Evolutionary conservation across 1,140 invertebrate genomes (phyloP), one percentile per base, ranked within the genome.

Genomic region (Calosoma granatense): DNA sequence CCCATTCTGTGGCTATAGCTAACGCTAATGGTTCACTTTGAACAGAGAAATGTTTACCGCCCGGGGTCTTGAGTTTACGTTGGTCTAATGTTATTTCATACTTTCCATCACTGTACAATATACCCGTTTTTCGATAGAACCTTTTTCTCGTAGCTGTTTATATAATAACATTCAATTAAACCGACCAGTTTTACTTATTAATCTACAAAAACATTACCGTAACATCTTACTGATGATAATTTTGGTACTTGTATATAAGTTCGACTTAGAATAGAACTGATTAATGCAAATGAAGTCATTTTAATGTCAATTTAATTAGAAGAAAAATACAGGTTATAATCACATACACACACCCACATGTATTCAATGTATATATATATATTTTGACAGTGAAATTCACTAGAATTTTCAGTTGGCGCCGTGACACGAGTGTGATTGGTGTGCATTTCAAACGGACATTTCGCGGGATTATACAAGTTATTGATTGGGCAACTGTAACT

Each of bases 1-100:
- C 83, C 90, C 94, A 98, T 80, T 98, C 94, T 51, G 86, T 81
- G 2, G 92, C 91, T 36, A 98, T 81, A 14, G 90, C 92, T 56
- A 95, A 75, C 14, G 94, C 94, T 26, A 98, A 72, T n/a, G 85
- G 81, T 75, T 97, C 90, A 72, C 81, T 93, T 21, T 84, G 78
- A 0, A 96, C 83, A 64, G 80, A 76, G 63, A 96, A 86, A 12
- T 86, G 65, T 56, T 81, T 78, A 2, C 91, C 92, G 65, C 81
- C 80, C 0, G 92, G 93, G 22, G 94, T 96, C 75, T 93, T 93
- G 6, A 96, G 71, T 71, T 91, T 91, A 21, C 84, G 79, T 67
- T 91, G 87, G 69, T 93, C 90, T 43, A 93, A 69, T 22, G 82
- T 84, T 4, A 93, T 79, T 74, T 92, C 89, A 71, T 76, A 87